Evolutionary conservation across 2,888 invertebrate species (phyloP).

Genomic region (Parnassius apollo): DNA sequence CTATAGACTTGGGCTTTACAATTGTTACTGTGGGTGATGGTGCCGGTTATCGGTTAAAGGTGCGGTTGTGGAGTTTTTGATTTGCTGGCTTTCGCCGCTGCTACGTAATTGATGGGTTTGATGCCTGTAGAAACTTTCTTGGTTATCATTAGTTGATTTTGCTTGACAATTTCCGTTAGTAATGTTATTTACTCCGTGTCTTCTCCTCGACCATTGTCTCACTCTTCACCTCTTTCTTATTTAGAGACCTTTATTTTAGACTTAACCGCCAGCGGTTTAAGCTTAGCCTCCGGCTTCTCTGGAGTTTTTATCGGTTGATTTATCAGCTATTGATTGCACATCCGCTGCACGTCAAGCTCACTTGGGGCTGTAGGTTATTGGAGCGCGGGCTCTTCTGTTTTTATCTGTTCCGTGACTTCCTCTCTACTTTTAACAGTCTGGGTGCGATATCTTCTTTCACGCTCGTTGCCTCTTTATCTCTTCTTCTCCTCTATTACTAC

Average conservation of each 20-base stretch:
- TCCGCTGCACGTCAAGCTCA: slow-evolving; percentile 45
- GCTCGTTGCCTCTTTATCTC: slow-evolving; percentile 27
- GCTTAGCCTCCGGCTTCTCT: slow-evolving; percentile 37
- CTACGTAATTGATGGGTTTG: slow-evolving; percentile 75
- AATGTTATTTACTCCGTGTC: slow-evolving; percentile 31
- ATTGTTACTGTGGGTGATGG: slow-evolving; percentile 23
- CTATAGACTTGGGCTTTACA: slow-evolving; percentile 30
- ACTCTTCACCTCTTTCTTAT: slow-evolving; percentile 49
- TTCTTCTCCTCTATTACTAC: slow-evolving; percentile 35
- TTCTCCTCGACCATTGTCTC: slow-evolving; percentile 47
- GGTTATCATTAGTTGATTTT: slow-evolving; percentile 29
- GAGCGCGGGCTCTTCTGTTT: slow-evolving; percentile 45
- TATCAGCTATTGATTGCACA: slow-evolving; percentile 44
- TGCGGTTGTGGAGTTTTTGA: slow-evolving; percentile 49
- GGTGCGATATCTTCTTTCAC: slow-evolving; percentile 28
- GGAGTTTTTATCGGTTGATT: slow-evolving; percentile 39
- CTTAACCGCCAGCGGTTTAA: slow-evolving; percentile 38
- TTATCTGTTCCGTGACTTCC: slow-evolving; percentile 32
- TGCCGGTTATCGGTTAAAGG: slow-evolving; percentile 37
- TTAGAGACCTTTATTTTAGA: slow-evolving; percentile 43
- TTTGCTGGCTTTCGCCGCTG: slow-evolving; percentile 70
- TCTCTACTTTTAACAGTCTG: slow-evolving; percentile 32
- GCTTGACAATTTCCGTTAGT: slow-evolving; percentile 36
- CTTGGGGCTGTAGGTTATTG: slow-evolving; percentile 35
- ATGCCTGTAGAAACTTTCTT: slow-evolving; percentile 45